Percentiles rank a stretch among this genome's conserved stretches.
phyloP scores from a whole-genome alignment of 2,888 invertebrate genomes.

The Gandaritis pyraliata region DNA sequence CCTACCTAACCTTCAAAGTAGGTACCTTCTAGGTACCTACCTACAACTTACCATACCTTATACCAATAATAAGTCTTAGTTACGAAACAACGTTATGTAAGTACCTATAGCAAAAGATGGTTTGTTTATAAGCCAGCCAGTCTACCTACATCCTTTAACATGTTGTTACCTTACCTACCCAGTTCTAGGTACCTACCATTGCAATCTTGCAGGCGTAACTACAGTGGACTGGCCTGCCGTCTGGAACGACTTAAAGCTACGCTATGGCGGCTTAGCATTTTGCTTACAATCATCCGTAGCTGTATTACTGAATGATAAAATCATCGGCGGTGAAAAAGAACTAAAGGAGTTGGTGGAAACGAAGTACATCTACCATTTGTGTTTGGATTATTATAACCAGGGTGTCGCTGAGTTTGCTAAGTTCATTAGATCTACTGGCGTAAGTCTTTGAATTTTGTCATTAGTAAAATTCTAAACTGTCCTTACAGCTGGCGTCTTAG shows the following conservation, averaged over 20 bases:
- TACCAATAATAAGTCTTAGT: too few species aligned
- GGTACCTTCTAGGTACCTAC: too few species aligned
- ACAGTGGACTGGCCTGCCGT: conserved; percentile 71
- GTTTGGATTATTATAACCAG: conserved; percentile 73
- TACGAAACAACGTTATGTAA: too few species aligned
- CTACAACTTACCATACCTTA: too few species aligned
- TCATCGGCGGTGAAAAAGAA: conserved; percentile 81
- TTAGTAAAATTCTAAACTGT: too few species aligned
- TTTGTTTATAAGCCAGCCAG: too few species aligned
- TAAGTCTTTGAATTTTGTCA: conserved; percentile 49
- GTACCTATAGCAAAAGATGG: too few species aligned
- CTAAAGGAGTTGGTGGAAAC: conserved; percentile 71
- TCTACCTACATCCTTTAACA: too few species aligned
- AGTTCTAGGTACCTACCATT: background rate
- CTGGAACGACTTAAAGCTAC: conserved; percentile 64
- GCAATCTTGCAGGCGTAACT: conserved; percentile 57
- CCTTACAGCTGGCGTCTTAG: too few species aligned
- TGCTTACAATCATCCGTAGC: conserved; percentile 73
- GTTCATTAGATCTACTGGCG: conserved; percentile 71
- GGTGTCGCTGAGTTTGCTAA: conserved; percentile 69
- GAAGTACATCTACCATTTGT: conserved; percentile 72
- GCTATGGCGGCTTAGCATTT: conserved; percentile 76
- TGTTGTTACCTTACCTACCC: too few species aligned
- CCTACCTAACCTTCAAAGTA: too few species aligned
- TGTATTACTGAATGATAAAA: conserved; percentile 76